Conservation (phyloP, 2,888 invertebrate species). For the Tipula vernalis region DNA sequence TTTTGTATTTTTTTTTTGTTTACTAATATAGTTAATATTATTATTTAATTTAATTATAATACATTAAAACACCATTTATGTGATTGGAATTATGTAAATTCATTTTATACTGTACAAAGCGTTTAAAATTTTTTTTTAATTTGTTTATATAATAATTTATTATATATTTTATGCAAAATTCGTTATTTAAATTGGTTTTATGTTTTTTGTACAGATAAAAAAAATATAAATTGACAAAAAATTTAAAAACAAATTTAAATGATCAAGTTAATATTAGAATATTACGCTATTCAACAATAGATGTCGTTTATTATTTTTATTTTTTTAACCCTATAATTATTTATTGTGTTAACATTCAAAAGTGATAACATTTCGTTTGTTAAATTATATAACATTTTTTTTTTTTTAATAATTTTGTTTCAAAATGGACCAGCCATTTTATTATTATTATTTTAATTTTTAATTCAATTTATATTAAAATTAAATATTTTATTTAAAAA, state of each 20-base stretch:
- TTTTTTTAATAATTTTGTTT: background rate
- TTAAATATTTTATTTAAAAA: background rate
- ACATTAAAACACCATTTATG: background rate
- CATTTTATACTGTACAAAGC: background rate
- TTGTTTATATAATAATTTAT: background rate
- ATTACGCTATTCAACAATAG: background rate
- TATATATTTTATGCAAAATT: background rate
- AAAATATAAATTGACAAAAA: background rate
- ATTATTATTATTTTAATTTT: background rate
- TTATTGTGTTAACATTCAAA: background rate
- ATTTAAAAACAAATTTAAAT: background rate
- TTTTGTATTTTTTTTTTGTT: background rate
- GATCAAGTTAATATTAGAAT: background rate
- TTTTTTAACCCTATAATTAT: background rate
- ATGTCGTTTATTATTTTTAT: background rate
- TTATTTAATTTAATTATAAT: background rate
- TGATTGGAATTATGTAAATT: background rate
- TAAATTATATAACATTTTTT: background rate
- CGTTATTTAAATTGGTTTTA: background rate
- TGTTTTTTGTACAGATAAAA: background rate
- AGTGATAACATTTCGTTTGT: background rate
- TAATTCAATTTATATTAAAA: background rate
- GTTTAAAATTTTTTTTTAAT: background rate
- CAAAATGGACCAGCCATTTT: background rate
- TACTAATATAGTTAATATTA: background rate